A percentile compares a stretch with the other conserved stretches of the same genome.
Evolutionary conservation across 2,113 vertebrate genomes (phyloP).

Genomic region (Desmodus rotundus): DNA sequence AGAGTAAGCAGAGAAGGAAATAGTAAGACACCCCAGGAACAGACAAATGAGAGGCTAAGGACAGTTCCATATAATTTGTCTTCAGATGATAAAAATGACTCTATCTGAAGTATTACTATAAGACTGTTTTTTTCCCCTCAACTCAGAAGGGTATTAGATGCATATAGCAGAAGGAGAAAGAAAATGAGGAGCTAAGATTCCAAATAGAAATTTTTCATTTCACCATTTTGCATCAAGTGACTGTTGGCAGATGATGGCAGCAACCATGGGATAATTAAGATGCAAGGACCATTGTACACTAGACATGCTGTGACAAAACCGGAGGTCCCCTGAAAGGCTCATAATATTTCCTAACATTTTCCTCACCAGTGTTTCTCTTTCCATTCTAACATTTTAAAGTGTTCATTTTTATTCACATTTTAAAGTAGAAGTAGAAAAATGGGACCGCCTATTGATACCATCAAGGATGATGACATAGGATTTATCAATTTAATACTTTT

Average conservation of each 20-base stretch:
- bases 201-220: neutral
- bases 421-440: neutral
- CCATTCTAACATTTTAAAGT: neutral
- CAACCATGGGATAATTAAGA: neutral
- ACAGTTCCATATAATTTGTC: neutral
- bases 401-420: neutral
- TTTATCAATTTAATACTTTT: neutral
- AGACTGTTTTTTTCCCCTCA: neutral
- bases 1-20: neutral
- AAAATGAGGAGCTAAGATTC: neutral
- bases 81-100: neutral
- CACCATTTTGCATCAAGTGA: neutral
- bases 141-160: neutral
- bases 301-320: neutral
- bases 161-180: neutral
- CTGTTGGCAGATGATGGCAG: neutral
- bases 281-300: neutral
- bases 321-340: neutral
- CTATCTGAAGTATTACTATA: neutral
- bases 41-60: neutral
- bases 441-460: neutral
- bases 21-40: neutral
- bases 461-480: neutral
- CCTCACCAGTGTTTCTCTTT: neutral
- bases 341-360: neutral